Percentiles rank a stretch among this genome's conserved stretches.
phyloP scores from a whole-genome alignment of 1,140 invertebrate genomes.

The Battus philenor region DNA sequence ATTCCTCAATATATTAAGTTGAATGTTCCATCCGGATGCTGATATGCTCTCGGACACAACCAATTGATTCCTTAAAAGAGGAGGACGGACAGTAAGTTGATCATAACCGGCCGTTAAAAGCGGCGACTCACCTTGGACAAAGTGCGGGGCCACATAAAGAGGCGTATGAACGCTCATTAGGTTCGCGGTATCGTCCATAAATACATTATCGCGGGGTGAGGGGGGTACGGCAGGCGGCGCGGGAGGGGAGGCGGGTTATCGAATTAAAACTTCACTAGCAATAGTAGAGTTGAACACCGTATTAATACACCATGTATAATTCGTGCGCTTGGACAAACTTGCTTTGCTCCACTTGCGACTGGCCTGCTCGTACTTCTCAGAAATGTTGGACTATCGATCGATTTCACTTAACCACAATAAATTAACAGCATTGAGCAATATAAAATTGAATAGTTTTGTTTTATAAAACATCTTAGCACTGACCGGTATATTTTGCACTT shows the following conservation, averaged over 20 bases:
- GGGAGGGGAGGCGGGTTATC: constrained; percentile 56
- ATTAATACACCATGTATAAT: constrained; percentile 74
- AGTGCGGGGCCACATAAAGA: constrained; percentile 54
- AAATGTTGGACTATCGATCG: no score
- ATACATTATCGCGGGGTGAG: constrained; percentile 62
- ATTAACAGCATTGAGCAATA: no score
- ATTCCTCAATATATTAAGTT: no score
- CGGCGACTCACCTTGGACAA: constrained; percentile 29
- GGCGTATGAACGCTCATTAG: constrained; percentile 67
- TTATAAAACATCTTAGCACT: no score
- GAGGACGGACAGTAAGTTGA: constrained; percentile 35
- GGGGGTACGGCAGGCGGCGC: constrained; percentile 17
- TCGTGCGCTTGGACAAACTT: constrained; percentile 66
- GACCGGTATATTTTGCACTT: no score
- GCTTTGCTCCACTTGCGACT: constrained; percentile 20
- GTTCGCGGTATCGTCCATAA: constrained; percentile 69
- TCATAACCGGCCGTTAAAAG: constrained; percentile 39
- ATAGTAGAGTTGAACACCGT: constrained; percentile 69
- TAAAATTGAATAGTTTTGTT: no score
- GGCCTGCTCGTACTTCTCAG: no score
- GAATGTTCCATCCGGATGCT: no score
- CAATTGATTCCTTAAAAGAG: no score
- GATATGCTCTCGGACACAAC: no score
- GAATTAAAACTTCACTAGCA: constrained; percentile 74
- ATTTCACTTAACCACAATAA: no score